phyloP scores from a whole-genome alignment of 1,140 invertebrate genomes.

The Homarus americanus region DNA sequence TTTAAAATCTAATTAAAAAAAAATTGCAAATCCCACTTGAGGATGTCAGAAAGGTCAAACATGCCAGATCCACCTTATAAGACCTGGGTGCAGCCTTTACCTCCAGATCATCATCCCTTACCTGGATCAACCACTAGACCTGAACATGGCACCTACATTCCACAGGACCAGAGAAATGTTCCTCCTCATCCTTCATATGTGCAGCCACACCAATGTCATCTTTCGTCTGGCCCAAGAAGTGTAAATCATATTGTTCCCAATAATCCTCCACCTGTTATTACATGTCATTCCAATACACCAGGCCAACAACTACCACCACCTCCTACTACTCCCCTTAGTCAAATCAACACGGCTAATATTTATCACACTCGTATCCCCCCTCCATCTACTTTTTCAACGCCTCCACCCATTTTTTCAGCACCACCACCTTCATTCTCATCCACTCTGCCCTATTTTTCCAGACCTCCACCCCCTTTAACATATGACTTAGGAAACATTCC shows the following conservation, averaged over 20 bases:
- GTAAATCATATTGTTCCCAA: not conserved
- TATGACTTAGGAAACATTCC: not conserved
- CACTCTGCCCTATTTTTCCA: not conserved
- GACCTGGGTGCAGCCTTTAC: not conserved
- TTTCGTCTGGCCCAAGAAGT: not conserved
- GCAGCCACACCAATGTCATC: not conserved
- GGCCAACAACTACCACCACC: not conserved
- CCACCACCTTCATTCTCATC: not conserved
- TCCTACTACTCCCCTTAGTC: not conserved
- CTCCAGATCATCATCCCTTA: not conserved
- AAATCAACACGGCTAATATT: too few relatives aligned
- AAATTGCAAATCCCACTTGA: not conserved
- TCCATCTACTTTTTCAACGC: not conserved
- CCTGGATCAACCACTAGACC: not conserved
- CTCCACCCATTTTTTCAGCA: not conserved
- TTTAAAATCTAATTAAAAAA: not conserved
- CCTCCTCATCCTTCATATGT: not conserved
- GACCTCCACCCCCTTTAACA: not conserved
- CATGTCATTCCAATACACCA: not conserved
- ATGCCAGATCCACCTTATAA: not conserved
- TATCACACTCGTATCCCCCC: too few relatives aligned
- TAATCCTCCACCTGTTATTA: not conserved
- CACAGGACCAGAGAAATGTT: not conserved
- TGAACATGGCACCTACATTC: not conserved
- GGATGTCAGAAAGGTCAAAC: not conserved